Evolutionary conservation across 2,888 invertebrate genomes (phyloP).

Genomic region (Trachelus tabidus): DNA sequence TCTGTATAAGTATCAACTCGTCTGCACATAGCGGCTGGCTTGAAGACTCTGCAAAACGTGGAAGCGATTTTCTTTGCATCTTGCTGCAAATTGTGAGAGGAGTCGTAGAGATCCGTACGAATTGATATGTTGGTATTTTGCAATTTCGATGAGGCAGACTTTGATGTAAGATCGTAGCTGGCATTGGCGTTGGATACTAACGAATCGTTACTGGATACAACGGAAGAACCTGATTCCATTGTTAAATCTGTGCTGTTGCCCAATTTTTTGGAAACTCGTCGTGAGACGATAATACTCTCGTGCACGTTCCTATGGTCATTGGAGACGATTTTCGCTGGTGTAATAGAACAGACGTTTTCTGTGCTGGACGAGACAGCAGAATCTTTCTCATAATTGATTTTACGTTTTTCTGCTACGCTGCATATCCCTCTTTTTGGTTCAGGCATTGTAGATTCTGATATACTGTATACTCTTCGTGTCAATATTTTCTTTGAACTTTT

Average conservation of each 20-base stretch:
- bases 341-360: constrained; percentile 14
- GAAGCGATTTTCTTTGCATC: constrained; percentile 37
- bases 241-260: constrained; percentile 38
- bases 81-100: constrained; percentile 47
- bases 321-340: constrained; percentile 7
- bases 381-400: not conserved
- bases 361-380: not conserved
- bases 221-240: constrained; percentile 22
- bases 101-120: constrained; percentile 58
- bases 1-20: constrained; percentile 8
- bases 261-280: constrained; percentile 43
- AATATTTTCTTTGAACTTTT: not conserved
- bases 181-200: constrained; percentile 10
- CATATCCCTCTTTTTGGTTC: not conserved
- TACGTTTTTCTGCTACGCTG: not conserved
- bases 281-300: constrained; percentile 42
- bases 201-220: constrained; percentile 19
- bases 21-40: constrained; percentile 20
- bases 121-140: constrained; percentile 59
- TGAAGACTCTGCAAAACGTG: constrained; percentile 37
- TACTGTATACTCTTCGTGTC: not conserved
- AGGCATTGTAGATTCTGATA: not conserved
- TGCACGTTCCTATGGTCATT: constrained; percentile 23
- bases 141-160: constrained; percentile 33
- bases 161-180: constrained; percentile 13